Evolutionary conservation across 1,140 invertebrate genomes (phyloP), one percentile per base, ranked within the genome.

Genomic region (Drosophila littoralis): DNA sequence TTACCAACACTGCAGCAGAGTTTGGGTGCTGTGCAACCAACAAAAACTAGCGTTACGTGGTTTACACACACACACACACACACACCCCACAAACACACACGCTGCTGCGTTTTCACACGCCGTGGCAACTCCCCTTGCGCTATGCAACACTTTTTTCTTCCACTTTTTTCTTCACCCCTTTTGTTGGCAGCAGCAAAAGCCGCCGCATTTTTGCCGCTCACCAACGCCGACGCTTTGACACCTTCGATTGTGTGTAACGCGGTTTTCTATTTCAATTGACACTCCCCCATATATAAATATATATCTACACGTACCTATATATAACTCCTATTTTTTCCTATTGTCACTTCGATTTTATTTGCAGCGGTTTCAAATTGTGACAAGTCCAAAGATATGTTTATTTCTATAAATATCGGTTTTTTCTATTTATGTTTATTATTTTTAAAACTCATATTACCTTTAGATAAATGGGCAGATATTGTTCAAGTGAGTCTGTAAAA

Each of bases 191-290:
- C 75, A 79, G 76, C 76, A 70, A 88, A 88, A 88, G 83, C 82
- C 82, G 82, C 76, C 82, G 83, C 82, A 79, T 68, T 79, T 88
- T 82, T 88, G 75, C 65, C 22, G 22, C 22, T 22, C 22, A 3
- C 22, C 22, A 22, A 22, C 22, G 22, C 22, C 81, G 76, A 80
- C 79, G 83, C 83, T 88, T 83, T 88, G 83, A 86, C 83, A 86
- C 83, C 83, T 86, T 64, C 72, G 72, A 79, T 88, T 83, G 82
- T 79, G 79, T 90, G 79, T 58, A 75, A 70, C 81, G 81, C 85
- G 75, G 84, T 84, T 89, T 88, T 80, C 84, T 84, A 88, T 88
- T 88, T 90, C 81, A 89, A 89, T 90, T 85, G 81, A 65, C 88
- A 90, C 79, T 82, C 58, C 67, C 40, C 63, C 32, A 43, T 36